These are phyloP conservation scores for Gryllus bimaculatus DNA, from an alignment of 1,140 invertebrate species.

Conservation along the genomic window DNA sequence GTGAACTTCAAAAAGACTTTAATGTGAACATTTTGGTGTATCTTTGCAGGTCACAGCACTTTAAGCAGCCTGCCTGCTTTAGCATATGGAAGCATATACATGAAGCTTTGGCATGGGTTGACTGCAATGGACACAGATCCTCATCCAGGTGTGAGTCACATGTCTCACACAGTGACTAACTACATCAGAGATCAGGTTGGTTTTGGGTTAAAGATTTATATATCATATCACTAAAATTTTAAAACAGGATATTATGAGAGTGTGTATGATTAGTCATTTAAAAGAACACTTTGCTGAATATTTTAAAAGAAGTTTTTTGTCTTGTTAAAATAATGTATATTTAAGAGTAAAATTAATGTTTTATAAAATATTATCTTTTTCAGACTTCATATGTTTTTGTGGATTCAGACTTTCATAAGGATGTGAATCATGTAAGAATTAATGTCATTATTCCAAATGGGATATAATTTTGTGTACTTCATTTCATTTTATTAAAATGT, in stretches of 20 bases:
- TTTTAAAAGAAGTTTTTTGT: background rate
- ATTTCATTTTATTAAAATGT: too few species aligned
- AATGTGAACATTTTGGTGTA: too few species aligned
- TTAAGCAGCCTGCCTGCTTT: conserved; percentile 39
- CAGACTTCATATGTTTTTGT: background rate
- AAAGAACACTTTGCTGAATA: background rate
- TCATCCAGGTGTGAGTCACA: conserved; percentile 62
- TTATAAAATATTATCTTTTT: background rate
- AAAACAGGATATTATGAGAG: background rate
- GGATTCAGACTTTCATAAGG: conserved; percentile 1
- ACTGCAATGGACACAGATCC: conserved; percentile 71
- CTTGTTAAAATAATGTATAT: too few species aligned
- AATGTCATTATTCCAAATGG: background rate
- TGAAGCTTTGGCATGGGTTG: conserved; percentile 76
- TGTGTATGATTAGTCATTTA: background rate
- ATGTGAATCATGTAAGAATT: conserved; percentile 12
- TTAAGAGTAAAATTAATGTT: background rate
- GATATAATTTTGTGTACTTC: too few species aligned
- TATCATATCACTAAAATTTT: background rate
- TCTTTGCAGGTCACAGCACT: conserved; percentile 33
- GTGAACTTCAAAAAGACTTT: too few species aligned
- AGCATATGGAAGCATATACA: conserved; percentile 62
- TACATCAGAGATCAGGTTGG: conserved; percentile 62
- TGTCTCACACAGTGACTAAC: conserved; percentile 66
- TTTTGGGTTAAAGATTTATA: background rate